Percentiles rank a stretch among this genome's conserved stretches.
Evolutionary conservation across 2,113 vertebrate genomes (phyloP).

Genomic region (Xerus inauris): DNA sequence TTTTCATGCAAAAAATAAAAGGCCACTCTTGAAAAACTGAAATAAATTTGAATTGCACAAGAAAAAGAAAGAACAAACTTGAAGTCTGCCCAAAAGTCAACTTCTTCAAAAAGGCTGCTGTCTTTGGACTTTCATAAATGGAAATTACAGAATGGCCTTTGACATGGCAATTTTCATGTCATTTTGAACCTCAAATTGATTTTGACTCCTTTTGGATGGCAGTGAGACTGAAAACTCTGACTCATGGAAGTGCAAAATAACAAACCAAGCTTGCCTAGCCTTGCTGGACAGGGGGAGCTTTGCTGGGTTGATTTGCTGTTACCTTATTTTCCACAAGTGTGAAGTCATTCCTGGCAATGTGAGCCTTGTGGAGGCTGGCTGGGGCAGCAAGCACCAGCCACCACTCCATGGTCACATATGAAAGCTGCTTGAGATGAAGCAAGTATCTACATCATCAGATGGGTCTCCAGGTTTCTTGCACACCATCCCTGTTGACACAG

Average conservation of each 20-base stretch:
- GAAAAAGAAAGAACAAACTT: background rate
- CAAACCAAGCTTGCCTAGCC: background rate
- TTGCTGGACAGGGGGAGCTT: background rate
- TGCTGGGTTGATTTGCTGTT: background rate
- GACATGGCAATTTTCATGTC: constrained; percentile 36
- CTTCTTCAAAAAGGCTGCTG: background rate
- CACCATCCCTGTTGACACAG: background rate
- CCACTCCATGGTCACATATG: fast-evolving
- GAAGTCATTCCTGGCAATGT: constrained; percentile 14
- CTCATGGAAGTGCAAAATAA: background rate
- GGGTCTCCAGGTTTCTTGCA: background rate
- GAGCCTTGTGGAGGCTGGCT: background rate
- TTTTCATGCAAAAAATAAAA: background rate
- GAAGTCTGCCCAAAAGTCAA: background rate
- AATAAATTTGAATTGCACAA: background rate
- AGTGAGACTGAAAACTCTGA: constrained; percentile 24
- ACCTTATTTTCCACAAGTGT: background rate
- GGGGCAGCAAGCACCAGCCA: background rate
- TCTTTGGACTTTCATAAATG: background rate
- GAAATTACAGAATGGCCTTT: constrained; percentile 48
- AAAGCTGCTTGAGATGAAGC: background rate
- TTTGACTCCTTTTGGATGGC: constrained; percentile 30
- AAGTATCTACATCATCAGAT: fast-evolving
- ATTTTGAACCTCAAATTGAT: constrained; percentile 18
- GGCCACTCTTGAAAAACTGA: background rate